phyloP scores from a whole-genome alignment of 2,113 vertebrate genomes.

The Origma solitaria region DNA sequence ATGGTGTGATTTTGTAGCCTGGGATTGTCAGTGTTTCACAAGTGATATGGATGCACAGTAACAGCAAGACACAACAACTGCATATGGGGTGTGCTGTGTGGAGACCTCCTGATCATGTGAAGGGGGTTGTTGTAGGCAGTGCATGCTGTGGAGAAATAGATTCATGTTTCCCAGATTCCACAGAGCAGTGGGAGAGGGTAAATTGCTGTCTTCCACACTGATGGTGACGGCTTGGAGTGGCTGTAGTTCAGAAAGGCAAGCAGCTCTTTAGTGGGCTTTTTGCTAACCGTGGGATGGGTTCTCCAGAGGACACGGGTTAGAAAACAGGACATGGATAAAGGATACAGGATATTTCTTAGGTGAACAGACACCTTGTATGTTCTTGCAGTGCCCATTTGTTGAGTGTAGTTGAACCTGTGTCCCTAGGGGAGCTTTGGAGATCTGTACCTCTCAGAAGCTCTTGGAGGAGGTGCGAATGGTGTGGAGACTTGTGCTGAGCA shows the following conservation, averaged over 20 bases:
- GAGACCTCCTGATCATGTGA: not conserved
- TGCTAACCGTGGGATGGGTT: not conserved
- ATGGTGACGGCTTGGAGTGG: not conserved
- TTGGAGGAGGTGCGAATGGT: not conserved
- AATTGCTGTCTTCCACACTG: not conserved
- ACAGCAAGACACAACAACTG: not conserved
- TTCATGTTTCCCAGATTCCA: not conserved
- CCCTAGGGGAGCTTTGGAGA: not conserved
- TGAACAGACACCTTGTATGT: not conserved
- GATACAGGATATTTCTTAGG: not conserved
- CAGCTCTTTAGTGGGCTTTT: not conserved
- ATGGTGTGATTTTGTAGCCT: not conserved
- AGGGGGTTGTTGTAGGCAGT: not conserved
- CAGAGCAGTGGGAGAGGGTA: not conserved
- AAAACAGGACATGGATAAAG: fast-evolving
- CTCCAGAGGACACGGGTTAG: not conserved
- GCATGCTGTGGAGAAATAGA: not conserved
- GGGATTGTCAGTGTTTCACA: not conserved
- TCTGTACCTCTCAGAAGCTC: not conserved
- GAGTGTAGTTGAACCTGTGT: not conserved
- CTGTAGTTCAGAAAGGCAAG: not conserved
- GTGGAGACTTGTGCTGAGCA: not conserved
- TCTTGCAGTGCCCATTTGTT: not conserved
- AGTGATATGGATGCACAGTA: not conserved
- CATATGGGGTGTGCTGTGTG: not conserved